Evolutionary conservation across 2,113 vertebrate genomes (phyloP).

Genomic region (Centropristis striata): DNA sequence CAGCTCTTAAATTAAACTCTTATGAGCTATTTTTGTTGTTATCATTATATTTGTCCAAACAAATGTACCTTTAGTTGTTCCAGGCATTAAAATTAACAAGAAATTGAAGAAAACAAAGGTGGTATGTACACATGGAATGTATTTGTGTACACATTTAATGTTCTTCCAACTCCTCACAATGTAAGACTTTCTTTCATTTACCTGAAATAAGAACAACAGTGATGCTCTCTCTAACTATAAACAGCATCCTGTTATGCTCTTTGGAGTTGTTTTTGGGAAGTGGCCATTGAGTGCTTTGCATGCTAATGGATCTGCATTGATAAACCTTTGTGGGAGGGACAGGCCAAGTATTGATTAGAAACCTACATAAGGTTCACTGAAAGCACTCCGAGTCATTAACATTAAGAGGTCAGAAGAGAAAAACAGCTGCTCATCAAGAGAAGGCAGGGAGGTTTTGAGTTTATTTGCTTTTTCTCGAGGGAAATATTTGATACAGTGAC

Average conservation of each 20-base stretch:
- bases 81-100: no score
- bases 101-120: no score
- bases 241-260: background rate
- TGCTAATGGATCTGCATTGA: constrained; percentile 55
- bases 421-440: constrained; percentile 32
- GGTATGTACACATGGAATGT: background rate
- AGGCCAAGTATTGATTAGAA: constrained; percentile 61
- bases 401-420: constrained; percentile 21
- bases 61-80: no score
- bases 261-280: constrained; percentile 12
- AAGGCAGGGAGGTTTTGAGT: constrained; percentile 11
- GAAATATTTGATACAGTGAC: constrained; percentile 35
- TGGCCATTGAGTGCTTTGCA: constrained; percentile 35
- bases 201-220: background rate
- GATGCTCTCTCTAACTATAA: background rate
- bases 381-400: constrained; percentile 43
- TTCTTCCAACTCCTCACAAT: background rate
- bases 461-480: constrained; percentile 6
- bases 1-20: no score
- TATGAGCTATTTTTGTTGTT: no score
- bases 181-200: background rate
- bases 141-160: background rate
- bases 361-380: constrained; percentile 18
- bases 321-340: constrained; percentile 25
- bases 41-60: no score